phyloP scores from a whole-genome alignment of 2,888 invertebrate genomes.

The Stegana nigrithorax region DNA sequence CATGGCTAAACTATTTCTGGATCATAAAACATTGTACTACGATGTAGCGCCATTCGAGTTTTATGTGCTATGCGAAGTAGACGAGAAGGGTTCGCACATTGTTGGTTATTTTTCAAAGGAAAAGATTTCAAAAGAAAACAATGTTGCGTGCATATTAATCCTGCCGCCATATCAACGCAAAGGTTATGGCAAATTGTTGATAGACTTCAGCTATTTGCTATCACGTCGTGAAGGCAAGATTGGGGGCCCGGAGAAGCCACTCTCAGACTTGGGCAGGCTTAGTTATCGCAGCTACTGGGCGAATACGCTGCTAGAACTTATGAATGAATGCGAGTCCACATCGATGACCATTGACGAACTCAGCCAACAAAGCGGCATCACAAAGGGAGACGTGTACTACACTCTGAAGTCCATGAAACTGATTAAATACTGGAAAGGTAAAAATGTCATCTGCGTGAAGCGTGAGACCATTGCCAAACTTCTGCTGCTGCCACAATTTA shows the following conservation, averaged over 20 bases:
- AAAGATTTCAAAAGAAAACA: conserved; percentile 95
- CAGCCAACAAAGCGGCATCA: conserved; percentile 94
- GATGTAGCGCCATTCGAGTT: conserved; percentile 98
- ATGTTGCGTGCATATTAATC: conserved; percentile 96
- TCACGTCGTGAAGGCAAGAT: conserved; percentile 93
- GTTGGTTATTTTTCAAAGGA: conserved; percentile 99
- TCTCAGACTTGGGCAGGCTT: conserved; percentile 95
- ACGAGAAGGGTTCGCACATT: conserved; percentile 92
- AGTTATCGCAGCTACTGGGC: conserved; percentile 99
- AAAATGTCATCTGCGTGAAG: conserved; percentile 97
- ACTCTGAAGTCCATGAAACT: conserved; percentile 97
- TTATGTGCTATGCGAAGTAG: conserved; percentile 88
- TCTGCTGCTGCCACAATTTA: conserved; percentile 89
- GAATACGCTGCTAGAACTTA: conserved; percentile 89
- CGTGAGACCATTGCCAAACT: conserved; percentile 95
- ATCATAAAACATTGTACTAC: conserved; percentile 97
- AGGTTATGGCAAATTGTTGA: conserved; percentile 93
- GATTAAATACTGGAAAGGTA: conserved; percentile 99
- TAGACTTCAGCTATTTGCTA: conserved; percentile 96
- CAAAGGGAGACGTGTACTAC: conserved; percentile 95
- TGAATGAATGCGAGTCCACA: conserved; percentile 87
- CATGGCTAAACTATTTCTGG: conserved; percentile 94
- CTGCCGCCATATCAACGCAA: conserved; percentile 97
- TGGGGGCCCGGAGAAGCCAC: conserved; percentile 98
- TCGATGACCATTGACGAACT: conserved; percentile 90